Conservation (phyloP, 2,888 invertebrate species). For the Agonopterix subpropinquella region DNA sequence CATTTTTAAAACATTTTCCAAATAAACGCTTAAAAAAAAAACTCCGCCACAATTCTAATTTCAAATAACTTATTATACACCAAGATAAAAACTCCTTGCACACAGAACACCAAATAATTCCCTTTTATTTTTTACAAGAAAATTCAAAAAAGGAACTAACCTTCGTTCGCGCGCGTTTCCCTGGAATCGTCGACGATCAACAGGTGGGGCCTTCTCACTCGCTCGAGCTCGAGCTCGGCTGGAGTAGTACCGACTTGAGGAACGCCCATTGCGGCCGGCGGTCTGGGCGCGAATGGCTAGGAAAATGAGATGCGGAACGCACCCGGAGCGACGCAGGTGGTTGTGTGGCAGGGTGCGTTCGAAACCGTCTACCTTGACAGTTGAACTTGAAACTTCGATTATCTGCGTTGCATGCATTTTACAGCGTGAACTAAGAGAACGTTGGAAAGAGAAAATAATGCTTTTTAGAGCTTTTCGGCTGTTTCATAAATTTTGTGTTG, state of each 20-base stretch:
- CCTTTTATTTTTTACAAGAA: not conserved
- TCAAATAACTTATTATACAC: not conserved
- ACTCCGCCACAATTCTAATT: not conserved
- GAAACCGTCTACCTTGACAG: not conserved
- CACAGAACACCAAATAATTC: not conserved
- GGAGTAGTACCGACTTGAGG: constrained; percentile 45
- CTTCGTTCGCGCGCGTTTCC: constrained; percentile 54
- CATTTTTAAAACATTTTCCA: too few relatives aligned
- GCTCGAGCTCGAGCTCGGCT: constrained; percentile 52
- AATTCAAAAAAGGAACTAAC: constrained; percentile 31
- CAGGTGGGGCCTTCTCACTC: constrained; percentile 60
- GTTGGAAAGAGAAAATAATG: too few relatives aligned
- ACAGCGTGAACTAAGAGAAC: too few relatives aligned
- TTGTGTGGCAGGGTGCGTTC: not conserved
- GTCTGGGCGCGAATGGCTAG: constrained; percentile 63
- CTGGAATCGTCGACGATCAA: constrained; percentile 69
- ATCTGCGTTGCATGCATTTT: too few relatives aligned
- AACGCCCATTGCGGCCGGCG: constrained; percentile 68
- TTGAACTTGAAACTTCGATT: too few relatives aligned
- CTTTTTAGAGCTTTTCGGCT: too few relatives aligned
- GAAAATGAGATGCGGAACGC: not conserved
- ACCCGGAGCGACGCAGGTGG: not conserved
- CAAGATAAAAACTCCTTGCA: not conserved
- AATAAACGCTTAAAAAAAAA: not conserved
- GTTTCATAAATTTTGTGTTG: too few relatives aligned